Evolutionary conservation across 2,888 invertebrate genomes (phyloP).

Genomic region (Diadegma fenestrale): DNA sequence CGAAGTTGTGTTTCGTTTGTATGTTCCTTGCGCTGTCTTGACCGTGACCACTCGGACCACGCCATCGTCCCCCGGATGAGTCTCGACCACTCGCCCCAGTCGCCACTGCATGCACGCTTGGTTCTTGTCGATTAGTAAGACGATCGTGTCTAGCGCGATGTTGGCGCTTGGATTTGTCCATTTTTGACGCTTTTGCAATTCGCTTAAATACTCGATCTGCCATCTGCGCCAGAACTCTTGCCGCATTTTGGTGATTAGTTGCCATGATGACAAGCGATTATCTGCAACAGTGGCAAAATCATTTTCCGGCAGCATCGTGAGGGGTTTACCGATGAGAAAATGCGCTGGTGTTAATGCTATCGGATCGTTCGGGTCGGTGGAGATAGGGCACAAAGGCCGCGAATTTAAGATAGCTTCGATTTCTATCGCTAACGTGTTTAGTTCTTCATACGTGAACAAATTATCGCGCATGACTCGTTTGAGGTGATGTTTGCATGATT

Average conservation of each 20-base stretch:
- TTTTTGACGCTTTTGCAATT: constrained; percentile 73
- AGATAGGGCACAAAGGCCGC: constrained; percentile 61
- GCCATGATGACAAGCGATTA: constrained; percentile 71
- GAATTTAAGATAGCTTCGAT: constrained; percentile 66
- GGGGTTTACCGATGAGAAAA: constrained; percentile 70
- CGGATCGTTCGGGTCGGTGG: constrained; percentile 66
- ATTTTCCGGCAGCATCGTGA: constrained; percentile 70
- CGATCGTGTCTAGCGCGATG: constrained; percentile 59
- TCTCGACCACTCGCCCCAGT: constrained; percentile 53
- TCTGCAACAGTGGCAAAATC: constrained; percentile 60
- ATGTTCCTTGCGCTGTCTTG: constrained; percentile 63
- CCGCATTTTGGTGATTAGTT: constrained; percentile 68
- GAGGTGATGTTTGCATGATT: constrained; percentile 66
- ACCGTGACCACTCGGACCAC: constrained; percentile 71
- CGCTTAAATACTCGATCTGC: constrained; percentile 72
- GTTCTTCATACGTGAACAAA: constrained; percentile 61
- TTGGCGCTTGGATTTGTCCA: constrained; percentile 63
- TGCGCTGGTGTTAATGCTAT: constrained; percentile 71
- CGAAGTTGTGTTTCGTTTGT: constrained; percentile 61
- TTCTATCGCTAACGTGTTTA: constrained; percentile 54
- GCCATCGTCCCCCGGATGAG: constrained; percentile 73
- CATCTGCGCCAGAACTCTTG: constrained; percentile 73
- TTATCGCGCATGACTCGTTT: constrained; percentile 54
- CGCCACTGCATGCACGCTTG: constrained; percentile 67
- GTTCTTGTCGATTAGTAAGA: constrained; percentile 72